Evolutionary conservation across 1,140 invertebrate genomes (phyloP), one percentile per base, ranked within the genome.

Genomic region (Mizuhopecten yessoensis): DNA sequence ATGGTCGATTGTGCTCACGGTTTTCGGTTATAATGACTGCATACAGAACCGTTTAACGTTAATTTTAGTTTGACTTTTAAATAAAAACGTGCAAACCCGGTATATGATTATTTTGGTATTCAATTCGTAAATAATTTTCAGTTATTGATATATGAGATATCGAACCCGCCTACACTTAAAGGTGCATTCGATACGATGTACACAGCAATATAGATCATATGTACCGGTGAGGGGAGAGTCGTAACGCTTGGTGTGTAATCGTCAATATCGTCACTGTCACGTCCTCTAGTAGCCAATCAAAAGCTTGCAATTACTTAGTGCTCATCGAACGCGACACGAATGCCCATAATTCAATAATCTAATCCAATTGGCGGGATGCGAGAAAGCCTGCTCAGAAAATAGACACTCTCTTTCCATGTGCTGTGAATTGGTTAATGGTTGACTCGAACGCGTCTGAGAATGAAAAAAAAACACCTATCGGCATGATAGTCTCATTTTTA

Each of bases 241-340:
- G 42, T 45, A 13, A 45, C 17, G 42, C 42, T 45, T 45, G 3
- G 57, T 75, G 57, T 75, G 57, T 75, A 75, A 75, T 75, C 57
- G 57, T 75, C 23, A 29, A 75, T 75, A 75, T 75, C 57, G 9
- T 75, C 57, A 13, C 57, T 29, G 57, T 75, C 57, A 75, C 57
- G 57, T 75, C 57, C 29, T n/a, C n/a, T n/a, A 75, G n/a, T n/a
- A 75, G 57, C 57, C 57, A 75, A 75, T 75, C 57, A 75, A 75
- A 75, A 75, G 57, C 57, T 75, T 75, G 57, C 57, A 75, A 75
- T 75, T 75, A 75, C 57, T 75, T 75, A 75, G 57, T 75, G 57
- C 57, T 75, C 57, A 75, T 75, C 57, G 57, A 75, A 75, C 57
- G 57, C 57, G 57, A 75, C 57, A 75, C 29, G 57, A 75, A 75